A percentile compares a stretch with the other conserved stretches of the same genome.
phyloP scores from a whole-genome alignment of 2,888 invertebrate species.

The Drosophila macrospina region DNA sequence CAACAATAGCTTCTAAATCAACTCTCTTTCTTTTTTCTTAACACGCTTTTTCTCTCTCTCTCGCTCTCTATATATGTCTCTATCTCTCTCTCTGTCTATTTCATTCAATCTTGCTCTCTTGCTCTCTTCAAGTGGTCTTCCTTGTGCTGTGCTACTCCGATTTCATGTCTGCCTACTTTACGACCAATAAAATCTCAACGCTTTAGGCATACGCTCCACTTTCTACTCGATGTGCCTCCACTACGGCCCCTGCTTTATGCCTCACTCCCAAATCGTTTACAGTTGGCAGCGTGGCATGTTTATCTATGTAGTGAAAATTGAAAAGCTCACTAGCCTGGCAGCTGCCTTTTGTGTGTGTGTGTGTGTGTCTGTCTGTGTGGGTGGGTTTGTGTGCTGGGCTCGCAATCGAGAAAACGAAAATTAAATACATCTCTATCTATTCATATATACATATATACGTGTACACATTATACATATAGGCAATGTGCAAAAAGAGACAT shows the following conservation, averaged over 20 bases:
- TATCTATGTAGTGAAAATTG: constrained; percentile 75
- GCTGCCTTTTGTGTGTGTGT: constrained; percentile 35
- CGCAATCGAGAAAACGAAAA: constrained; percentile 64
- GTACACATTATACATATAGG: constrained; percentile 2
- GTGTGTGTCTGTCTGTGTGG: no score
- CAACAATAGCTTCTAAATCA: constrained; percentile 76
- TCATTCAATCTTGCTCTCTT: constrained; percentile 11
- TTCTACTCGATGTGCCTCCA: constrained; percentile 6
- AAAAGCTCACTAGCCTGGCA: constrained; percentile 56
- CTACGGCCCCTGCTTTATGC: background rate
- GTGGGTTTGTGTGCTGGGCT: background rate
- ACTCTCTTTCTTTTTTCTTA: background rate
- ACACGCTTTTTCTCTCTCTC: background rate
- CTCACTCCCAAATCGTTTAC: constrained; percentile 52
- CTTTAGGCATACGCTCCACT: constrained; percentile 50
- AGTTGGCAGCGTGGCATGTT: constrained; percentile 70
- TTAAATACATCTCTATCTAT: constrained; percentile 59
- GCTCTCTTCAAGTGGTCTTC: constrained; percentile 5
- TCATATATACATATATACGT: constrained; percentile 5
- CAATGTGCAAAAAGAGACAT: constrained; percentile 14
- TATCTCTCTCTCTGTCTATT: background rate
- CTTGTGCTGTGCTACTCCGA: constrained; percentile 46
- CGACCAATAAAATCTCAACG: constrained; percentile 79
- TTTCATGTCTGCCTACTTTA: constrained; percentile 75
- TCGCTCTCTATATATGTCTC: no score